Base-by-base conservation (phyloP, 2,888 invertebrate genomes). In the Biston stratarius region DNA sequence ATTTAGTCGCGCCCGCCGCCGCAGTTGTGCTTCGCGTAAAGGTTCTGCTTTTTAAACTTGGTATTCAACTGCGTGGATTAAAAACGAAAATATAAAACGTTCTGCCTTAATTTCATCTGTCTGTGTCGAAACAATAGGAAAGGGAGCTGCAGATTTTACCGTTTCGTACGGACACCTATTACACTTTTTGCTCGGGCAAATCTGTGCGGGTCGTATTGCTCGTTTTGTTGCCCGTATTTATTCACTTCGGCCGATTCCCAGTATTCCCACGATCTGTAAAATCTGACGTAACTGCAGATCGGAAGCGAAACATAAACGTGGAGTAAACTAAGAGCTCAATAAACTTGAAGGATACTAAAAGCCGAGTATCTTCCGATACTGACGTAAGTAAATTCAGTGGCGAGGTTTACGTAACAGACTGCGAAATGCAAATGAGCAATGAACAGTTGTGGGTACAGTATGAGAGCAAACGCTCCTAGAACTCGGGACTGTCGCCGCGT, bases 21-120 rank as follows among this genome's bases (percentile, higher is more conserved):
- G 66, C 82, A 82, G 82, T 83, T 84, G 83, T 84, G 78, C 80
- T 83, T 80, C 77, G 81, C 81, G 82, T 84, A 83, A 87, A 84
- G 86, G 89, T 87, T 90, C 86, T 89, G 88, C 85, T 87, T 89
- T 91, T 90, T 88, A 87, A 87, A 90, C 87, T 87, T 85, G 80
- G 82, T 85, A 85, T 85, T 87, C 83, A 84, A 83, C 84, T 83
- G 83, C 77, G 84, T 81, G 83, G 87, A 87, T 89, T 90, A 88
- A 90, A 90, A 89, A 88, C 82, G 81, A 88, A 88, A 89, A 88
- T 84, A 89, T 85, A 85, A 88, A 89, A 85, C 85, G 83, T 78
- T 82, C 81, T 77, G 84, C 83, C 83, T 88, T 87, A 87, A 89
- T 91, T 89, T 86, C 83, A 82, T 82, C 83, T 85, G 87, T 85